phyloP scores from a whole-genome alignment of 2,113 vertebrate species.

The Coptodon bakossiorum region DNA sequence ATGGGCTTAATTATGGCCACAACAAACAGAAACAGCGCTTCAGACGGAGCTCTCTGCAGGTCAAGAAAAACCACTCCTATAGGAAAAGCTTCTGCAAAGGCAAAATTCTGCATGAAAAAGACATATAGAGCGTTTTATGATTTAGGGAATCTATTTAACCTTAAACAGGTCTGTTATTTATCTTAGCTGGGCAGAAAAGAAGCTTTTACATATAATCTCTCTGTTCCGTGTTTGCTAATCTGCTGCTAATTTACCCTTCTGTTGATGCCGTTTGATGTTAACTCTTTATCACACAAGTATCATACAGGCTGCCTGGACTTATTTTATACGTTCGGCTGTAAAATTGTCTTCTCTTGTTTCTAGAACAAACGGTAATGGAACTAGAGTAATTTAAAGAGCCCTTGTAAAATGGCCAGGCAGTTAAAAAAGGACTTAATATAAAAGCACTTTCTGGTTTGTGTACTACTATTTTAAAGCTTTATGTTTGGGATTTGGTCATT shows the following conservation, averaged over 20 bases:
- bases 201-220: not conserved
- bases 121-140: not conserved
- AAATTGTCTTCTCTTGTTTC: not conserved
- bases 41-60: not conserved
- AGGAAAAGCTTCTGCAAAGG: not conserved
- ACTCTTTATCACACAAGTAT: not conserved
- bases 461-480: not conserved
- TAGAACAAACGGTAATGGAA: not conserved
- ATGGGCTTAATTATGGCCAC: constrained; percentile 7
- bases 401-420: not conserved
- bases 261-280: not conserved
- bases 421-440: not conserved
- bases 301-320: accelerated
- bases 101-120: not conserved
- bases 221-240: not conserved
- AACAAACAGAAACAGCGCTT: not conserved
- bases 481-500: not conserved
- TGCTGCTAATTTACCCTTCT: not conserved
- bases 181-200: not conserved
- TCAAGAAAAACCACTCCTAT: not conserved
- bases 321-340: accelerated
- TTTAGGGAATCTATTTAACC: not conserved
- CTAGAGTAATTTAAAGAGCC: not conserved
- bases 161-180: not conserved
- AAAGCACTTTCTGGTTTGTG: not conserved